These are phyloP conservation scores for Cerastoderma edule DNA, from an alignment of 2,888 invertebrate species.

Conservation along the genomic window DNA sequence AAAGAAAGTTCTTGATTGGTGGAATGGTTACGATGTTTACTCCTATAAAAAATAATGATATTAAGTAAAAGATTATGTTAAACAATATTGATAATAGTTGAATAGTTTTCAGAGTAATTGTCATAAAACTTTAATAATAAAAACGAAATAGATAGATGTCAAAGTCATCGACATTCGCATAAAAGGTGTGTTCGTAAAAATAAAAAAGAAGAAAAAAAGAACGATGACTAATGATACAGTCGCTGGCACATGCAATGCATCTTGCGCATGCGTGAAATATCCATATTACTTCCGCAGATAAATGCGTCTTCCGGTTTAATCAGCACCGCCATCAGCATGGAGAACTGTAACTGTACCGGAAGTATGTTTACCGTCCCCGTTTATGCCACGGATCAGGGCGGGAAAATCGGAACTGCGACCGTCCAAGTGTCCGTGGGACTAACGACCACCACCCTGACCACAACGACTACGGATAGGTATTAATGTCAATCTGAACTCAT, in stretches of 20 bases:
- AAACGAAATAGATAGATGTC: no score
- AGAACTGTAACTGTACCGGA: slow-evolving; percentile 22
- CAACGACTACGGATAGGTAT: slow-evolving; percentile 19
- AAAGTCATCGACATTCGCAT: no score
- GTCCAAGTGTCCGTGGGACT: not conserved
- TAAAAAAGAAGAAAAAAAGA: not conserved
- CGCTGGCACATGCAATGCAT: no score
- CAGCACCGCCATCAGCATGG: slow-evolving; percentile 5
- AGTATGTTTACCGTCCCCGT: slow-evolving; percentile 6
- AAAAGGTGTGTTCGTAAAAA: not conserved
- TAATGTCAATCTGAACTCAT: not conserved
- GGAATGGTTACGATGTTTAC: no score
- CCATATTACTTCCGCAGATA: no score
- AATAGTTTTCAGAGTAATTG: no score
- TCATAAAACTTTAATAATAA: no score
- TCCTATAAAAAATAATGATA: no score
- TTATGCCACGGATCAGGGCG: slow-evolving; percentile 22
- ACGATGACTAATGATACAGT: not conserved
- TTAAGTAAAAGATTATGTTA: no score
- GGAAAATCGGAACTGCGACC: slow-evolving; percentile 1
- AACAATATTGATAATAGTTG: no score
- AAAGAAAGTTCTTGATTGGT: no score
- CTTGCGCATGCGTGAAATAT: no score
- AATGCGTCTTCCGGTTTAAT: slow-evolving; percentile 17
- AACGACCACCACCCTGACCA: not conserved